Conservation (phyloP, 1,140 invertebrate species). For the Arion vulgaris region DNA sequence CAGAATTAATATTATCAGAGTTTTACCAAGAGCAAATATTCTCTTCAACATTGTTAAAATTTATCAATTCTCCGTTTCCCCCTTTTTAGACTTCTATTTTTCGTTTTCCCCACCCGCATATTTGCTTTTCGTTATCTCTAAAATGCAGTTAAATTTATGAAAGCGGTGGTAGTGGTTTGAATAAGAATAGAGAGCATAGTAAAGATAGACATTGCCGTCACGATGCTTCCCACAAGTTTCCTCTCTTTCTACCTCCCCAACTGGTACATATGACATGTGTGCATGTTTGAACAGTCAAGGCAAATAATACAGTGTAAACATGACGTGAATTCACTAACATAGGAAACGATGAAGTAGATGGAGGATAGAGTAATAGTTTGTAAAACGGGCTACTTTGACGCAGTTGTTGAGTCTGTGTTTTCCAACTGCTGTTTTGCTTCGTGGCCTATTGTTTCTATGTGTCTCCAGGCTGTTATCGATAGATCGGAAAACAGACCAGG, state of each 20-base stretch:
- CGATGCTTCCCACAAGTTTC: background rate
- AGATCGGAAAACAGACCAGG: background rate
- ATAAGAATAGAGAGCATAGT: background rate
- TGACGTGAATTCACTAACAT: background rate
- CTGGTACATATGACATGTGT: background rate
- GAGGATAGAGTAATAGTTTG: background rate
- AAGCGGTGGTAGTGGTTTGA: background rate
- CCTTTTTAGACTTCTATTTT: too few species aligned
- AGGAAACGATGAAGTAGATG: background rate
- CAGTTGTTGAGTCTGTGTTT: background rate
- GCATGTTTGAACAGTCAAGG: background rate
- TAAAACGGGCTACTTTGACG: background rate
- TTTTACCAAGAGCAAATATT: too few species aligned
- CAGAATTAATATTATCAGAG: too few species aligned
- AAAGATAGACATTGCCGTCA: background rate
- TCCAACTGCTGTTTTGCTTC: background rate
- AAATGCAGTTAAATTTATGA: background rate
- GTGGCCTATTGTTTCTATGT: background rate
- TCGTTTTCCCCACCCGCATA: too few species aligned
- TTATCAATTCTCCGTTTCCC: too few species aligned
- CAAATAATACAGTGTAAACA: constrained; percentile 2
- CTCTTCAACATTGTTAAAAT: too few species aligned
- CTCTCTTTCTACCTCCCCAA: background rate
- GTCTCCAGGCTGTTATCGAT: background rate
- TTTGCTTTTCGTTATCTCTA: too few species aligned